Conservation (phyloP, 2,797 vertebrate species). For the Myotis findleyi region DNA sequence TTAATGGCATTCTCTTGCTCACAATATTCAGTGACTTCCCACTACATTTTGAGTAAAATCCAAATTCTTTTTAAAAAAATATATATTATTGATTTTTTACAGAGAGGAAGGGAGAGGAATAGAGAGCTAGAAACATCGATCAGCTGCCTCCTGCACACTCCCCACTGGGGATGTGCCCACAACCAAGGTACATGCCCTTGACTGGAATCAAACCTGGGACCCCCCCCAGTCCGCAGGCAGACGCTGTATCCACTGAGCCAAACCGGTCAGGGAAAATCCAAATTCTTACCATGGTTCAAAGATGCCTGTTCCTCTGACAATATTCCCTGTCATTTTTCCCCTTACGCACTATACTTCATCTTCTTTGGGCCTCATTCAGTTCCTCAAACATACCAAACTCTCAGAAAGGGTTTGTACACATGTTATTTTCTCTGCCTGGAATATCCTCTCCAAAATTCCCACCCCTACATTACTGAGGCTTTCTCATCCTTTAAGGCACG, state of each 20-base stretch:
- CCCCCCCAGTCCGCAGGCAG: no score
- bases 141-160: no score
- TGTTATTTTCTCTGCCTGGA: neutral
- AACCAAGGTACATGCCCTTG: no score
- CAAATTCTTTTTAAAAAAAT: neutral
- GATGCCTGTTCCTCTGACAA: neutral
- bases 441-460: neutral
- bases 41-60: neutral
- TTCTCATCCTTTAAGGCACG: neutral
- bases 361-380: neutral
- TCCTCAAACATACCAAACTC: neutral
- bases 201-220: no score
- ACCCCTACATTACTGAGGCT: neutral
- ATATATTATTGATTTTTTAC: no score
- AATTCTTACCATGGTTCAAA: neutral
- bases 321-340: neutral
- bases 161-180: no score
- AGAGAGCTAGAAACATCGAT: no score
- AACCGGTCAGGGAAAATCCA: neutral
- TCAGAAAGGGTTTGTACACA: neutral
- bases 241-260: no score
- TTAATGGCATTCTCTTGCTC: neutral
- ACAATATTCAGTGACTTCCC: neutral
- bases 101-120: no score
- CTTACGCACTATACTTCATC: neutral